Evolutionary conservation across 1,140 invertebrate genomes (phyloP).

Genomic region (Acromyrmex charruanus): DNA sequence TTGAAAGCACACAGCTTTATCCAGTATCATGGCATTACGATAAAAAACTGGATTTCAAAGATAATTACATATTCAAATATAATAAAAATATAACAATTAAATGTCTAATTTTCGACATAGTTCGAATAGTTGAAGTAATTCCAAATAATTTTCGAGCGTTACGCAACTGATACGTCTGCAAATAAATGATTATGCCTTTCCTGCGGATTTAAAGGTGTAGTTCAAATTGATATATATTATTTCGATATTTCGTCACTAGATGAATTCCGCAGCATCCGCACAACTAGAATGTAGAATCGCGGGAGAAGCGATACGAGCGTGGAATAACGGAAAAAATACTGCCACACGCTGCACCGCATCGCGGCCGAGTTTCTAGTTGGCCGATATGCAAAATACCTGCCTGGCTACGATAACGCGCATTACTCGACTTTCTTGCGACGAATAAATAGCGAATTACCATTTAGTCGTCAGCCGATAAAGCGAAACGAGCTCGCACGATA

Average conservation of each 20-base stretch:
- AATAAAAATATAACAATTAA: neutral
- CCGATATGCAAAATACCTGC: slow-evolving; percentile 70
- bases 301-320: neutral
- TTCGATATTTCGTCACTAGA: neutral
- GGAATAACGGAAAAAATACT: slow-evolving; percentile 27
- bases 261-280: slow-evolving; percentile 10
- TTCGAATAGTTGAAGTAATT: neutral
- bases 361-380: slow-evolving; percentile 61
- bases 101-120: neutral
- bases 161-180: neutral
- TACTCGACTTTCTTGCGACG: slow-evolving; percentile 65
- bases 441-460: slow-evolving; percentile 83
- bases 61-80: neutral
- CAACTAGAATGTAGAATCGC: neutral
- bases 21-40: neutral
- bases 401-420: slow-evolving; percentile 67
- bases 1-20: neutral
- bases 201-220: neutral
- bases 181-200: neutral
- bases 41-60: neutral
- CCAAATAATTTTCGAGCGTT: neutral
- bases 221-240: neutral
- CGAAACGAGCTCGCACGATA: slow-evolving; percentile 78
- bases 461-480: slow-evolving; percentile 80
- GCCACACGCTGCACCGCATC: neutral